These are phyloP conservation scores for Apostichopus parvimensis DNA, from an alignment of 35 echinoderm and acorn worm genomes.

Conservation along the genomic window DNA sequence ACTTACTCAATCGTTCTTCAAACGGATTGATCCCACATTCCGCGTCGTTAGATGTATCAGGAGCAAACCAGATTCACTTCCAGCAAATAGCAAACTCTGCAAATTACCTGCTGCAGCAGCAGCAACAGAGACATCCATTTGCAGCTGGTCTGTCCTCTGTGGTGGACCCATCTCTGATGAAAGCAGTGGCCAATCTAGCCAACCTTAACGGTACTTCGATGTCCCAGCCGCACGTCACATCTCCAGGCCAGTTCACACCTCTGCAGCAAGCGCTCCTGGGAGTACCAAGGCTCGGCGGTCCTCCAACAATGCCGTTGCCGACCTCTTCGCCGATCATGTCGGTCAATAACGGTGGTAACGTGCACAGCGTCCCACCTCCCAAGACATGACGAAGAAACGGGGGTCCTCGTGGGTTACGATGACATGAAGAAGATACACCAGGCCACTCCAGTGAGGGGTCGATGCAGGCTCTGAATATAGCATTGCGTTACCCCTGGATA, in stretches of 20 bases:
- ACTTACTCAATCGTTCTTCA: conserved; percentile 18
- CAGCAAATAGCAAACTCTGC: conserved; percentile 25
- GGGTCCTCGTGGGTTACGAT: too few relatives aligned
- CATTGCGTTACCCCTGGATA: too few relatives aligned
- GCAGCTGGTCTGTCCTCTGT: background rate
- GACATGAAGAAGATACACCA: too few relatives aligned
- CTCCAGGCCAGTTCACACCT: conserved; percentile 41
- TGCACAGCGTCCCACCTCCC: conserved; percentile 47
- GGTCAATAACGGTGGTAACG: conserved; percentile 38
- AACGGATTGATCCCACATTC: conserved; percentile 55
- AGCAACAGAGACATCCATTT: conserved; percentile 29
- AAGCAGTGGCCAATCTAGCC: conserved; percentile 36
- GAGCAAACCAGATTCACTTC: conserved; percentile 28
- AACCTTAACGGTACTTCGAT: conserved; percentile 34
- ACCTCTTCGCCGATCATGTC: conserved; percentile 44
- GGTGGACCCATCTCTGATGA: conserved; percentile 53
- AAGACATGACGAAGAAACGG: conserved; percentile 23
- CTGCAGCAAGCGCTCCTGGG: conserved; percentile 44
- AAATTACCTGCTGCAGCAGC: background rate
- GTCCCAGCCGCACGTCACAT: conserved; percentile 29
- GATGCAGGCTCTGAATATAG: too few relatives aligned
- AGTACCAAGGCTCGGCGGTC: background rate
- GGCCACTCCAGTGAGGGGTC: too few relatives aligned
- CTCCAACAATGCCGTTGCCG: conserved; percentile 17
- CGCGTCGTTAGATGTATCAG: conserved; percentile 38